A percentile compares a stretch with the other conserved stretches of the same genome.
Conservation (phyloP, 2,797 vertebrate species). For the Apogon hyalosoma region DNA sequence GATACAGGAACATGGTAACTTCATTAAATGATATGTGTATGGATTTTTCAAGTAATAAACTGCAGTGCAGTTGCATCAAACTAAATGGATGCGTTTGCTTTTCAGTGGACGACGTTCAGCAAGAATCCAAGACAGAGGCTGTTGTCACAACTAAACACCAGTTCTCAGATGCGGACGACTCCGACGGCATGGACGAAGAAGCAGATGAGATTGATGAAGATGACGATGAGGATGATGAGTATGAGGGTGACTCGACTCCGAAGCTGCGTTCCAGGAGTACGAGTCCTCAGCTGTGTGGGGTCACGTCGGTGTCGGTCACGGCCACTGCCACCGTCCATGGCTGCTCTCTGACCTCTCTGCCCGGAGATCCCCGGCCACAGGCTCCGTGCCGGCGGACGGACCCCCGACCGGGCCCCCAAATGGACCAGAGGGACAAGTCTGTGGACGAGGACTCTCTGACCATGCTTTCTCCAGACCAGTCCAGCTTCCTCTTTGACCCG, state of each 20-base stretch:
- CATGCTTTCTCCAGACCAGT: slow-evolving; percentile 88
- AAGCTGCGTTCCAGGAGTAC: slow-evolving; percentile 95
- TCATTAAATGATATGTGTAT: neutral
- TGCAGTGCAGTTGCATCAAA: neutral
- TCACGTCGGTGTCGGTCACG: slow-evolving; percentile 90
- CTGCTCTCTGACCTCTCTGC: slow-evolving; percentile 81
- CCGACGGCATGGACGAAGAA: slow-evolving; percentile 92
- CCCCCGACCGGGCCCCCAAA: slow-evolving; percentile 31
- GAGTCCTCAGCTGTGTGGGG: slow-evolving; percentile 90
- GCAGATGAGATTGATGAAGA: slow-evolving; percentile 95
- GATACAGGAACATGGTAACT: slow-evolving; percentile 92
- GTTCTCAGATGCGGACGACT: slow-evolving; percentile 97
- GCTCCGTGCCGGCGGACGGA: slow-evolving; percentile 81
- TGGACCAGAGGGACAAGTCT: slow-evolving; percentile 81
- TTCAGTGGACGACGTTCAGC: slow-evolving; percentile 88
- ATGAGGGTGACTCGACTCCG: slow-evolving; percentile 94
- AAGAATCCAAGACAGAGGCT: slow-evolving; percentile 84
- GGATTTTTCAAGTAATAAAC: neutral
- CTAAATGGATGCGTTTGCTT: slow-evolving; percentile 25
- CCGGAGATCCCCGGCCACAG: slow-evolving; percentile 86
- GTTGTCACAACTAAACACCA: slow-evolving; percentile 90
- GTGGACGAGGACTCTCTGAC: slow-evolving; percentile 89
- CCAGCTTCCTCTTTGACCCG: slow-evolving; percentile 90
- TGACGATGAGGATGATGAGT: slow-evolving; percentile 96
- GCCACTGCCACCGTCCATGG: slow-evolving; percentile 83